phyloP scores from a whole-genome alignment of 2,113 vertebrate species.

The Peromyscus leucopus region DNA sequence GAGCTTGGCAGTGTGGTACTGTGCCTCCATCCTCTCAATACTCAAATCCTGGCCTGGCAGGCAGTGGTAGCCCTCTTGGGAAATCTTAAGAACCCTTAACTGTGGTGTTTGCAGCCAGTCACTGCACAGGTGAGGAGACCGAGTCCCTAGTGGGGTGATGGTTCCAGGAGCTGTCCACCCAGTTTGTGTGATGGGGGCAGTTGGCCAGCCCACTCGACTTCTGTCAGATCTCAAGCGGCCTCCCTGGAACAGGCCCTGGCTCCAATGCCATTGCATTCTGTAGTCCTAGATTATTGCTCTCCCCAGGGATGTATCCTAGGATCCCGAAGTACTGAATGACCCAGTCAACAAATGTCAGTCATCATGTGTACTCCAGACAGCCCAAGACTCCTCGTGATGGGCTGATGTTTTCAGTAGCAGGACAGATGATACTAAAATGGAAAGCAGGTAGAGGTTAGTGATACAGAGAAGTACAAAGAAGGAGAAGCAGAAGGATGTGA shows the following conservation, averaged over 20 bases:
- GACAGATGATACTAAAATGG: not conserved
- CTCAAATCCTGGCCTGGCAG: not conserved
- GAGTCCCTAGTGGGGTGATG: not conserved
- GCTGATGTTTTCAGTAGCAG: not conserved
- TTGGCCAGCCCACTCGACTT: not conserved
- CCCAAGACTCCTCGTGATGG: fast-evolving
- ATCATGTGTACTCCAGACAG: fast-evolving
- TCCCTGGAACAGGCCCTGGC: not conserved
- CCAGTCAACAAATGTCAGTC: not conserved
- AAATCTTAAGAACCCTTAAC: not conserved
- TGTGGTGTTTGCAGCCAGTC: not conserved
- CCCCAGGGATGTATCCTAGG: not conserved
- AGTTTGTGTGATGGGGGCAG: not conserved
- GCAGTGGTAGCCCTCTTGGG: not conserved
- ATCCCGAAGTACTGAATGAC: not conserved
- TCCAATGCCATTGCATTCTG: not conserved
- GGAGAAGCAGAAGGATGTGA: not conserved
- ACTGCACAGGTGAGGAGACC: not conserved
- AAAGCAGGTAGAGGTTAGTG: not conserved
- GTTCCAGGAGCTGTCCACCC: not conserved
- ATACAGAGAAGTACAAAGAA: not conserved
- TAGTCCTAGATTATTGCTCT: not conserved
- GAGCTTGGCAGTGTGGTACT: not conserved
- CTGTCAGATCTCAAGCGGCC: not conserved
- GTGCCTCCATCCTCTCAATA: not conserved